Percentiles rank a stretch among this genome's conserved stretches.
These are phyloP conservation scores for Garra rufa DNA, from an alignment of 2,113 vertebrate species.

Conservation along the genomic window DNA sequence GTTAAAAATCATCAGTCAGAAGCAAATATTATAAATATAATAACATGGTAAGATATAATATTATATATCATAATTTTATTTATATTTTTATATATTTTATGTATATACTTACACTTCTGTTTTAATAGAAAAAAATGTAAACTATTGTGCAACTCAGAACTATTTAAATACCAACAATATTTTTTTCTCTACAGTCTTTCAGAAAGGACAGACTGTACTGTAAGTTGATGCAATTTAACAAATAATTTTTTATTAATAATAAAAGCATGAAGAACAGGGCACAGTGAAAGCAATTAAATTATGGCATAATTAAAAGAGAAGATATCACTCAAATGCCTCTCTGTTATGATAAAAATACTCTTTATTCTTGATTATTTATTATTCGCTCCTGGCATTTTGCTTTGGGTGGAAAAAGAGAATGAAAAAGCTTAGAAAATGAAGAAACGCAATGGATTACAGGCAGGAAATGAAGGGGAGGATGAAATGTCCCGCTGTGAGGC, in stretches of 20 bases:
- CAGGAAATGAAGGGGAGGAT: neutral
- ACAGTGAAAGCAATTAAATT: neutral
- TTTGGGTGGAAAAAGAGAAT: slow-evolving; percentile 17
- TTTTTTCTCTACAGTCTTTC: neutral
- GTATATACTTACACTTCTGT: neutral
- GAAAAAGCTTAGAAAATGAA: neutral
- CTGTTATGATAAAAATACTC: slow-evolving; percentile 15
- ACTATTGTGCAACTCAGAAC: neutral
- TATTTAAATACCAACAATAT: neutral
- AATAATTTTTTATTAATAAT: slow-evolving; percentile 10
- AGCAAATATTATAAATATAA: neutral
- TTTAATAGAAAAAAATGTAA: neutral
- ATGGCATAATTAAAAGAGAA: slow-evolving; percentile 21
- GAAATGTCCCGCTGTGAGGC: slow-evolving; percentile 31
- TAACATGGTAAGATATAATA: too few relatives aligned
- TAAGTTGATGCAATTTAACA: neutral
- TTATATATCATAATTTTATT: neutral
- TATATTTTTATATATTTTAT: neutral
- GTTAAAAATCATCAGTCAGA: neutral
- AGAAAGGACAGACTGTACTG: neutral
- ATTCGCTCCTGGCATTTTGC: slow-evolving; percentile 27
- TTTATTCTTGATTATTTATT: slow-evolving; percentile 36
- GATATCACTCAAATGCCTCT: slow-evolving; percentile 3
- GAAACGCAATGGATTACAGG: neutral
- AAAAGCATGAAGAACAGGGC: neutral